Conservation (phyloP, 1,140 invertebrate species). For the Tetraneura akinire region DNA sequence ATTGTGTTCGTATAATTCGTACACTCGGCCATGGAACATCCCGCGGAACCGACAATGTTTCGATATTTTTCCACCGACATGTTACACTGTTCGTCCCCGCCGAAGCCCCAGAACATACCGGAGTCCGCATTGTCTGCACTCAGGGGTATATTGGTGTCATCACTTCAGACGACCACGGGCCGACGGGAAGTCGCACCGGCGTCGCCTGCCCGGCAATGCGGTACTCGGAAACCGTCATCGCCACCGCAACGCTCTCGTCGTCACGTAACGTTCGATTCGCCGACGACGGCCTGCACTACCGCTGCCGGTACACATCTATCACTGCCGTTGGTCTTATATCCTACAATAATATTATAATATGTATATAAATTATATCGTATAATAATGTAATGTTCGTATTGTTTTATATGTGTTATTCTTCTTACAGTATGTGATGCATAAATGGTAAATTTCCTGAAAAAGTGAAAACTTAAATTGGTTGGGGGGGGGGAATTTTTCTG, state of each 20-base stretch:
- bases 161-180: constrained; percentile 62
- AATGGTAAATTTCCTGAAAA: too few relatives aligned
- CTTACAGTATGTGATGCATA: too few relatives aligned
- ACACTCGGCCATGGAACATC: background rate
- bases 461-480: too few relatives aligned
- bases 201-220: constrained; percentile 16
- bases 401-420: too few relatives aligned
- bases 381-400: too few relatives aligned
- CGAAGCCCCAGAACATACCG: constrained; percentile 36
- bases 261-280: background rate
- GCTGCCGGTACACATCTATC: constrained; percentile 42
- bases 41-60: background rate
- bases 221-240: constrained; percentile 42
- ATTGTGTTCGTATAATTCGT: background rate
- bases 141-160: constrained; percentile 65
- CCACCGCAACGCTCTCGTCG: constrained; percentile 53
- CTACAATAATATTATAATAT: too few relatives aligned
- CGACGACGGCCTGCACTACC: background rate
- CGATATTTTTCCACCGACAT: background rate
- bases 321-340: constrained; percentile 11
- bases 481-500: too few relatives aligned
- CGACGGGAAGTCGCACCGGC: constrained; percentile 62
- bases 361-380: background rate
- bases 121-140: constrained; percentile 61
- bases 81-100: background rate